A percentile compares a stretch with the other conserved stretches of the same genome.
These are phyloP conservation scores for Phataginus tetradactyla DNA, from an alignment of 2,797 vertebrate species.

Conservation along the genomic window DNA sequence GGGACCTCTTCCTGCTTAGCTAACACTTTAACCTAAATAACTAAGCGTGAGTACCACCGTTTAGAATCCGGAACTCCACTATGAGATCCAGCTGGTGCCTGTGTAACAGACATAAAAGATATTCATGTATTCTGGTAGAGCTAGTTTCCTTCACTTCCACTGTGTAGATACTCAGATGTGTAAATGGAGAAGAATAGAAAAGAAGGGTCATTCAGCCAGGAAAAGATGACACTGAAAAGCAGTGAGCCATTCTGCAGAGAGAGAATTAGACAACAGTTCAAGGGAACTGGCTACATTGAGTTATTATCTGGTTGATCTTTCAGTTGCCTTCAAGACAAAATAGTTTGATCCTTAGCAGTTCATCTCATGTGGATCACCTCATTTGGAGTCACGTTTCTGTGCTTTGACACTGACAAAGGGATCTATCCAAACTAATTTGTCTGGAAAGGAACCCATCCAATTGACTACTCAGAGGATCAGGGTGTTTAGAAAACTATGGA, in stretches of 20 bases:
- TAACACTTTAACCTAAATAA: background rate
- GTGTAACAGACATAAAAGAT: background rate
- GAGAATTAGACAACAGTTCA: background rate
- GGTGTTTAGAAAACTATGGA: background rate
- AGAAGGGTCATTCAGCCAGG: background rate
- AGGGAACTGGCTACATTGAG: background rate
- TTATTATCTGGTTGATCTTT: background rate
- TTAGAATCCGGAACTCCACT: background rate
- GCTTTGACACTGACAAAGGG: background rate
- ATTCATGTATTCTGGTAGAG: background rate
- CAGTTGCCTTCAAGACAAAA: conserved; percentile 23
- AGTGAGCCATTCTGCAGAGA: background rate
- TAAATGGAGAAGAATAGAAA: background rate
- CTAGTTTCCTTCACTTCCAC: background rate
- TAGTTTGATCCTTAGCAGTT: background rate
- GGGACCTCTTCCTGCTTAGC: background rate
- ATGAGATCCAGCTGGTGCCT: background rate
- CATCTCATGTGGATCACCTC: background rate
- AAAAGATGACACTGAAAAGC: background rate
- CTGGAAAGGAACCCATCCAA: background rate
- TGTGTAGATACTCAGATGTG: background rate
- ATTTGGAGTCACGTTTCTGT: background rate
- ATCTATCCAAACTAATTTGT: background rate
- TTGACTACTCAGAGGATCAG: background rate
- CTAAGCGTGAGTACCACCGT: background rate